phyloP scores from a whole-genome alignment of 2,888 invertebrate species.

The Agrochola lota region DNA sequence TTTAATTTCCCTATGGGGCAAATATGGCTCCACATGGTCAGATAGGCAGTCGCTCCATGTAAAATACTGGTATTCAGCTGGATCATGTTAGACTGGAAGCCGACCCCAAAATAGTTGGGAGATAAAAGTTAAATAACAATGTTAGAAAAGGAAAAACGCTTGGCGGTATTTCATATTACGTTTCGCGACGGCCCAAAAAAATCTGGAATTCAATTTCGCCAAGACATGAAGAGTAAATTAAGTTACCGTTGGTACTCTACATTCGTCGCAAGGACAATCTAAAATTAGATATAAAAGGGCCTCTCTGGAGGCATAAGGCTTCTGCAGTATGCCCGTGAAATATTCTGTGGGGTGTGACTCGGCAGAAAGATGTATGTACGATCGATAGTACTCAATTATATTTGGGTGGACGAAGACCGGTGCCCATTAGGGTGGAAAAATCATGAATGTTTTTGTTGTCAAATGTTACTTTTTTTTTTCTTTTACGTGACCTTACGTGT shows the following conservation, averaged over 20 bases:
- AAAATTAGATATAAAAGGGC: conserved; percentile 54
- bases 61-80: not conserved
- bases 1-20: conserved; percentile 33
- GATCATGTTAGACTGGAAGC: not conserved
- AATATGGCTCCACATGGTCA: not conserved
- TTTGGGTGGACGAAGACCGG: not conserved
- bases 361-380: conserved; percentile 1
- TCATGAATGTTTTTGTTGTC: not conserved
- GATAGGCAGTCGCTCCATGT: not conserved
- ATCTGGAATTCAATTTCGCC: conserved; percentile 44
- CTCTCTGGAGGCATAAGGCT: conserved; percentile 52
- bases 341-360: conserved; percentile 19
- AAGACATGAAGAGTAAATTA: conserved; percentile 50
- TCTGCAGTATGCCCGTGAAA: conserved; percentile 39
- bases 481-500: not conserved
- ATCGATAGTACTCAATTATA: conserved; percentile 16
- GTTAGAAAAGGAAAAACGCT: not conserved
- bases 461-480: not conserved
- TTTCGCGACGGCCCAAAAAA: conserved; percentile 4
- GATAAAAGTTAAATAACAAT: conserved; percentile 1
- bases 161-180: conserved; percentile 14
- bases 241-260: conserved; percentile 37
- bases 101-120: not conserved
- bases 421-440: conserved; percentile 9
- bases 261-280: conserved; percentile 45